Evolutionary conservation across 2,797 vertebrate species (phyloP), one percentile per base, ranked within the genome.

Genomic region (Epinephelus malabaricus): DNA sequence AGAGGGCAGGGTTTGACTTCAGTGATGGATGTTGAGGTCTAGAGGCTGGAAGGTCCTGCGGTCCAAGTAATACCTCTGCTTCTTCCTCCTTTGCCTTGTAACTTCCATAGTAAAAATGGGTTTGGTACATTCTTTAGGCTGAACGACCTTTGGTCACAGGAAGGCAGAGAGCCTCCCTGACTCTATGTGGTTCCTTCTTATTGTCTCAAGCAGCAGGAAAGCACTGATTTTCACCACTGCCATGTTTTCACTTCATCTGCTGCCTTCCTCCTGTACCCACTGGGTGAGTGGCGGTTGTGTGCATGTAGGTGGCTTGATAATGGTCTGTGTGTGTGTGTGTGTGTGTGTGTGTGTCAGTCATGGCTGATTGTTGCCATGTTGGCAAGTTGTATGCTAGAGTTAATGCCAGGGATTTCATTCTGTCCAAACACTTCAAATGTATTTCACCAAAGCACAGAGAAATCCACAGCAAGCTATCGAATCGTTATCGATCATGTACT

Each of bases 241-340:
- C 38, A 19, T 76, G 82, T 80, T 90, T 85, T 83, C 69, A 87
- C 82, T 85, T 76, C 73, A 78, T 74, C 72, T 69, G 58, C 60
- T 50, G 58, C 11, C 72, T 82, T 72, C 45, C 55, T 73, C 61
- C 54, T 40, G 17, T 56, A 64, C 9, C 58, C 40, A 59, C 64
- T 59, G 65, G 70, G 63, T 46, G 45, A 78, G 67, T 5, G 3
- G 61, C 34, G 61, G 70, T 69, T 65, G 43, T 55, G 30, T 60
- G 56, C 23, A 19, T 56, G 76, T 53, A 3, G 10, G 50, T 59
- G 73, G 59, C 56, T 76, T 51, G 23, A 43, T 60, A 54, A 51
- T 34, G 7, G 21, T 59, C 5, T 61, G 21, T 56, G 25, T 60
- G 38, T 25, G 14, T 61, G 25, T 46, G n/a, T 25, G 11, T 30